phyloP scores from a whole-genome alignment of 2,797 vertebrate genomes.

The Pangasius macronema region DNA sequence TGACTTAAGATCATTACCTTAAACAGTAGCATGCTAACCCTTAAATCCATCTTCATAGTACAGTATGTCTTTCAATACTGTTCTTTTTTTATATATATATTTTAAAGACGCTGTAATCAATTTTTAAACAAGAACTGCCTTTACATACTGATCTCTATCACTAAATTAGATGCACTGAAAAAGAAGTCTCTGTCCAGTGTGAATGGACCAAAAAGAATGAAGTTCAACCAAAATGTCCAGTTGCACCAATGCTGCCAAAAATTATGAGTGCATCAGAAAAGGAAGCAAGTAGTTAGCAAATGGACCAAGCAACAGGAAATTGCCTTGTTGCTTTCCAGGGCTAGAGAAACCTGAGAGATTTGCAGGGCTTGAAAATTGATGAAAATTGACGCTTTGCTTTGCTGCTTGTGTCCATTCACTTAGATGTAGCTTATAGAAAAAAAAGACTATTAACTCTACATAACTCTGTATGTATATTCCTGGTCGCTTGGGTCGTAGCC shows the following conservation, averaged over 20 bases:
- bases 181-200: neutral
- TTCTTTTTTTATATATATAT: constrained; percentile 46
- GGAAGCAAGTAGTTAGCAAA: neutral
- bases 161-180: neutral
- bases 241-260: neutral
- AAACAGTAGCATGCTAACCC: constrained; percentile 12
- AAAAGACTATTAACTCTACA: neutral
- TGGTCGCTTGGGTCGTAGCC: neutral
- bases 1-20: constrained; percentile 4
- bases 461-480: neutral
- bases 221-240: neutral
- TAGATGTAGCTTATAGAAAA: neutral
- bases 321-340: neutral
- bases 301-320: neutral
- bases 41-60: constrained; percentile 4
- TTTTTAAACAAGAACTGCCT: neutral
- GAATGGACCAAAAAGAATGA: neutral
- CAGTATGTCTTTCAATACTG: constrained; percentile 40
- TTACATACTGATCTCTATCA: neutral
- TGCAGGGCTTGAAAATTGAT: neutral
- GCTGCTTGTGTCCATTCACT: neutral
- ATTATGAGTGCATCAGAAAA: neutral
- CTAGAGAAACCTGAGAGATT: constrained; percentile 3
- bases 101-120: constrained; percentile 39
- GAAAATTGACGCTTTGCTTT: neutral